Evolutionary conservation across 2,888 invertebrate genomes (phyloP).

Genomic region (Hypena proboscidalis): DNA sequence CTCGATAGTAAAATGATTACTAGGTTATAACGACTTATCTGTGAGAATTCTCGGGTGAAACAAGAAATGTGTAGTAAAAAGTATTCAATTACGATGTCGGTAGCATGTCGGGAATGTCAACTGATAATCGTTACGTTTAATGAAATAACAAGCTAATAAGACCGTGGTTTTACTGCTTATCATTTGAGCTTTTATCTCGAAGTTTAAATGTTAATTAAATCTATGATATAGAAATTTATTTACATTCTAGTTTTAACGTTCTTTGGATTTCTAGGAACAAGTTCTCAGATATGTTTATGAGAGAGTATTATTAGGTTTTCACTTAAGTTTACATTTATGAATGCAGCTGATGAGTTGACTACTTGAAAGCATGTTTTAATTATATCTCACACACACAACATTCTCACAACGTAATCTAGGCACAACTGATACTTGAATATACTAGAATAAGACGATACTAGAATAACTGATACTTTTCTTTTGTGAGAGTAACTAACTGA

Average conservation of each 20-base stretch:
- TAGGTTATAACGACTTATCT: slow-evolving; percentile 18
- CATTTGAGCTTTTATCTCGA: slow-evolving; percentile 8
- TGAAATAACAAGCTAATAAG: slow-evolving; percentile 16
- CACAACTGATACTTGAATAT: too few relatives aligned
- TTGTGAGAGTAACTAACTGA: too few relatives aligned
- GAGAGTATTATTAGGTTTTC: slow-evolving; percentile 5
- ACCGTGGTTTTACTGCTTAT: slow-evolving; percentile 8
- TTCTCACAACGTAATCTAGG: too few relatives aligned
- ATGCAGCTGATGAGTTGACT: not conserved
- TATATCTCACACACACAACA: too few relatives aligned
- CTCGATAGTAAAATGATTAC: slow-evolving; percentile 18
- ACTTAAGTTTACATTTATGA: not conserved
- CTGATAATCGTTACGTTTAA: slow-evolving; percentile 21
- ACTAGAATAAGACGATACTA: too few relatives aligned
- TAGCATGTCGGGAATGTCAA: slow-evolving; percentile 29
- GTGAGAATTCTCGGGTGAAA: slow-evolving; percentile 18
- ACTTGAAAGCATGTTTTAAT: too few relatives aligned
- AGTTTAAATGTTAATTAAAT: slow-evolving; percentile 17
- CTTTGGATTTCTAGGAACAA: slow-evolving; percentile 17
- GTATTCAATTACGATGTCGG: slow-evolving; percentile 25
- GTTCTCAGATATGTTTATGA: slow-evolving; percentile 12
- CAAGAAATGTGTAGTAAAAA: slow-evolving; percentile 29
- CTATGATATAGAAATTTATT: slow-evolving; percentile 8
- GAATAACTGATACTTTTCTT: too few relatives aligned
- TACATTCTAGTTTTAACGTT: slow-evolving; percentile 18